A percentile compares a stretch with the other conserved stretches of the same genome.
These are phyloP conservation scores for Arnoldichthys spilopterus DNA, from an alignment of 2,797 vertebrate genomes.

Conservation along the genomic window DNA sequence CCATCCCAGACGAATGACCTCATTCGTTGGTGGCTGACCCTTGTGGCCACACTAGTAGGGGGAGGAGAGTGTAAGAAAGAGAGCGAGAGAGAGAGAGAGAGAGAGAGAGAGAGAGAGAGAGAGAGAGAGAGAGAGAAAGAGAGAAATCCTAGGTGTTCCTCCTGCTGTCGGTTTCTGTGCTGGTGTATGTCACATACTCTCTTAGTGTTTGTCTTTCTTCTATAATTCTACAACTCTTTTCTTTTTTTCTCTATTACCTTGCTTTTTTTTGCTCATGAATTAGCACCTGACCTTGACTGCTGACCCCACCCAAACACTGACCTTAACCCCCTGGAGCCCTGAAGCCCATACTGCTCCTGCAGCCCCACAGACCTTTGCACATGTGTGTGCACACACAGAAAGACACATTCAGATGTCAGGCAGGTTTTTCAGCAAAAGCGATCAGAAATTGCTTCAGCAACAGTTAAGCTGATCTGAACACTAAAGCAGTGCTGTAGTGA, in stretches of 20 bases:
- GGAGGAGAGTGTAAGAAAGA: conserved; percentile 26
- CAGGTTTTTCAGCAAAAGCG: too few species aligned
- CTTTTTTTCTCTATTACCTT: conserved; percentile 46
- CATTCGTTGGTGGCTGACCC: conserved; percentile 70
- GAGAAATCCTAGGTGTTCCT: conserved; percentile 36
- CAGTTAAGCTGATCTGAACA: background rate
- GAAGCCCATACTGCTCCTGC: conserved; percentile 35
- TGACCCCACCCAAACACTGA: conserved; percentile 52
- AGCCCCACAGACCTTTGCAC: background rate
- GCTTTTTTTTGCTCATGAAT: conserved; percentile 61
- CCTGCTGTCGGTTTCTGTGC: conserved; percentile 36
- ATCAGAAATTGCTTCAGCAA: background rate
- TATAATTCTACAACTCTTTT: conserved; percentile 42
- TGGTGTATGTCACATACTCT: conserved; percentile 12
- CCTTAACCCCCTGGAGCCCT: conserved; percentile 43
- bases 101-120: conserved; percentile 31
- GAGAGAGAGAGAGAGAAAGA: conserved; percentile 35
- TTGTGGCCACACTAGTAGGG: conserved; percentile 55
- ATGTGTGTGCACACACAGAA: too few species aligned
- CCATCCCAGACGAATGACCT: conserved; percentile 79
- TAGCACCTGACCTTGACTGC: conserved; percentile 73
- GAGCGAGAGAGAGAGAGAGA: conserved; percentile 36
- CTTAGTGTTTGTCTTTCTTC: conserved; percentile 14
- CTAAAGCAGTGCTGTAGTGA: background rate
- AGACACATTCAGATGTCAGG: too few species aligned